A percentile compares a stretch with the other conserved stretches of the same genome.
Conservation (phyloP, 1,140 invertebrate species). For the Daktulosphaira vitifoliae region DNA sequence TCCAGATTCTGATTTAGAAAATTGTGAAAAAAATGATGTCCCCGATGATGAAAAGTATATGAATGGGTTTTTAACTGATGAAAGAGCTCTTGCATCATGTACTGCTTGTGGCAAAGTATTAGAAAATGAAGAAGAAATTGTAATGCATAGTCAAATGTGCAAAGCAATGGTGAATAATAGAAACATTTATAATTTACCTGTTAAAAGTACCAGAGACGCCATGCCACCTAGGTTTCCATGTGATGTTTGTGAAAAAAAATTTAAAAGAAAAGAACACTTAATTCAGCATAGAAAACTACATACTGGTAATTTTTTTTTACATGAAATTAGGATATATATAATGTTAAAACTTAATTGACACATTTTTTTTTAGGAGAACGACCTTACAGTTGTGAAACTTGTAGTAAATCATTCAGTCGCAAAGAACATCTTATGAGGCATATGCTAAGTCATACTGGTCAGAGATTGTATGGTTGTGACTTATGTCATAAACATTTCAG, state of each 20-base stretch:
- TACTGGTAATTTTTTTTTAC: constrained; percentile 44
- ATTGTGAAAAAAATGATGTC: constrained; percentile 3
- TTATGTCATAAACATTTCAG: constrained; percentile 68
- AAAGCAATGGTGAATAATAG: constrained; percentile 13
- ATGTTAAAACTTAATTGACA: not conserved
- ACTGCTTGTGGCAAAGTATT: constrained; percentile 40
- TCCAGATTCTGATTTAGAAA: constrained; percentile 23
- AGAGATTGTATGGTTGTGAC: constrained; percentile 65
- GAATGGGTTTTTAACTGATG: constrained; percentile 10
- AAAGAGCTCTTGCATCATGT: constrained; percentile 34
- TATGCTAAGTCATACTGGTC: constrained; percentile 62
- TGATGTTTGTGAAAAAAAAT: constrained; percentile 51
- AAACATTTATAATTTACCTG: not conserved
- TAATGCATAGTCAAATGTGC: constrained; percentile 34
- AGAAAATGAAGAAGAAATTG: constrained; percentile 37
- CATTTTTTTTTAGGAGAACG: constrained; percentile 51
- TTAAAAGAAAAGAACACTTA: constrained; percentile 54
- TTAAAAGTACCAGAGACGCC: constrained; percentile 1
- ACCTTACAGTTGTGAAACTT: constrained; percentile 59
- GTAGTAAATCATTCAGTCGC: constrained; percentile 62
- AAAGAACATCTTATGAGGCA: constrained; percentile 66
- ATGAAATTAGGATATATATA: not conserved
- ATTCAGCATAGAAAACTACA: constrained; percentile 59
- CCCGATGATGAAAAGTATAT: constrained; percentile 2
- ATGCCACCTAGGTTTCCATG: constrained; percentile 41